These are phyloP conservation scores for Paramormyrops kingsleyae DNA, from an alignment of 2,113 vertebrate genomes.

Conservation along the genomic window DNA sequence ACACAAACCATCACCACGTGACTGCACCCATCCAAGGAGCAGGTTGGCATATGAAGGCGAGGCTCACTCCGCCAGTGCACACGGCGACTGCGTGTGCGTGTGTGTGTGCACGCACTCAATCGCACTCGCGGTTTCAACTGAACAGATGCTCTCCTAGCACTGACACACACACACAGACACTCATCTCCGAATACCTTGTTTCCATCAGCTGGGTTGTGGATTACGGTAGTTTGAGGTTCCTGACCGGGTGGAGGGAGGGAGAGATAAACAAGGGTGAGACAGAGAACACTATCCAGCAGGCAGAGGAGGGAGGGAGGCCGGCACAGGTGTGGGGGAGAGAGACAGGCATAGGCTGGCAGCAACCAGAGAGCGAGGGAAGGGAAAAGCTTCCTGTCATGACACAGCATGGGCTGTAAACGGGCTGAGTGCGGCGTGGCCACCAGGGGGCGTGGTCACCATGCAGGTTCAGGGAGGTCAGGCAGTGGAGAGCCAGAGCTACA, in stretches of 20 bases:
- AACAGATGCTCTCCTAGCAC: neutral
- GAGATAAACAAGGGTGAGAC: constrained; percentile 60
- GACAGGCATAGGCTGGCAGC: neutral
- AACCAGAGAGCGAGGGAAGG: constrained; percentile 4
- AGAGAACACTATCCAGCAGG: constrained; percentile 7
- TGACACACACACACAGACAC: neutral
- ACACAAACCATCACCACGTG: neutral
- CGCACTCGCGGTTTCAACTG: neutral
- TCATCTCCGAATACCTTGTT: constrained; percentile 86
- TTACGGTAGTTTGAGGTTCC: constrained; percentile 98
- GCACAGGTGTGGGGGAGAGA: neutral
- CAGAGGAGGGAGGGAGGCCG: neutral
- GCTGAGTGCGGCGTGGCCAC: neutral
- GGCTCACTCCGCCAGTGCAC: neutral
- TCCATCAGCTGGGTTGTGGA: constrained; percentile 97
- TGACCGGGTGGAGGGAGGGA: constrained; percentile 70
- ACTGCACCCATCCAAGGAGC: neutral
- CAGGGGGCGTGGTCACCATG: neutral
- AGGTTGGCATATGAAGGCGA: neutral
- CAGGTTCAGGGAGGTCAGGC: neutral
- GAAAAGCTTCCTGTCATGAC: constrained; percentile 14
- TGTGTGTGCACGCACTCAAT: neutral
- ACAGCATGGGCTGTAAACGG: neutral
- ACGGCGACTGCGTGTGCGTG: neutral
- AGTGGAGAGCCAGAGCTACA: neutral